Conservation (phyloP, 2,888 invertebrate genomes). For the Timandra comae region DNA sequence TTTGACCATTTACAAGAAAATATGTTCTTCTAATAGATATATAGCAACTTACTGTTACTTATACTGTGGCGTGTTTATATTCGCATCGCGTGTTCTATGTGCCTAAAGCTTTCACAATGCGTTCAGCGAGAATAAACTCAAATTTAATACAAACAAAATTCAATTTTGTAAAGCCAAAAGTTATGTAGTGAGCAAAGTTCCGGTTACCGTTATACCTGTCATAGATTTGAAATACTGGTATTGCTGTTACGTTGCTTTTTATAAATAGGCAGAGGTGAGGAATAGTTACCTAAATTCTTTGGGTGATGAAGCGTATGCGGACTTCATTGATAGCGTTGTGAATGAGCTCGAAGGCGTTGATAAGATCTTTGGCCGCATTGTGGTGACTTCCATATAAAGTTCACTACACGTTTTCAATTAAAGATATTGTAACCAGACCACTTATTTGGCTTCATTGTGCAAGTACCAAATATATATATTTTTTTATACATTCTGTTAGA, state of each 20-base stretch:
- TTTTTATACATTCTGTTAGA: too few relatives aligned
- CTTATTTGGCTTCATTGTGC: too few relatives aligned
- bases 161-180: constrained; percentile 27
- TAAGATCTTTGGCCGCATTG: too few relatives aligned
- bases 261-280: constrained; percentile 36
- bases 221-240: constrained; percentile 51
- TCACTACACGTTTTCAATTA: too few relatives aligned
- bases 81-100: constrained; percentile 46
- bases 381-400: too few relatives aligned
- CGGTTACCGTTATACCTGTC: constrained; percentile 50
- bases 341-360: too few relatives aligned
- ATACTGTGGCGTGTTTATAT: constrained; percentile 53
- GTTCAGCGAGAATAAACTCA: constrained; percentile 35
- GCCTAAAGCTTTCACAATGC: constrained; percentile 16
- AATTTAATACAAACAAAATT: constrained; percentile 31
- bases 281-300: constrained; percentile 15
- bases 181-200: constrained; percentile 35
- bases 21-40: constrained; percentile 69
- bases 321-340: background rate
- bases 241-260: constrained; percentile 35
- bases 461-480: too few relatives aligned
- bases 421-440: too few relatives aligned
- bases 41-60: constrained; percentile 37
- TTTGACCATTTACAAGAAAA: constrained; percentile 67
- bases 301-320: constrained; percentile 1